Base-by-base conservation (phyloP, 2,113 vertebrate genomes). In the Salvelinus fontinalis region DNA sequence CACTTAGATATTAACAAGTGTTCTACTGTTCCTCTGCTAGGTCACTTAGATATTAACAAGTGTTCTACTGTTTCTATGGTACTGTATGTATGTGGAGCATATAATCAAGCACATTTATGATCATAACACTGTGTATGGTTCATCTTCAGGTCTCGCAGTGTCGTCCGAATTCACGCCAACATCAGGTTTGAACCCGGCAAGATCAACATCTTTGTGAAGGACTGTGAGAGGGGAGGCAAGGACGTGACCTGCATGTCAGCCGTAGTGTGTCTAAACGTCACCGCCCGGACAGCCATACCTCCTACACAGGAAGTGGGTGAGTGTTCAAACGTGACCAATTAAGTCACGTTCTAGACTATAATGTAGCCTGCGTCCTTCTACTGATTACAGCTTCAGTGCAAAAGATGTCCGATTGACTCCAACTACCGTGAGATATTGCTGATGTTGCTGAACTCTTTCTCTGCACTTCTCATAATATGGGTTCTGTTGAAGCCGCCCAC, bases 201-300 rank as follows among this genome's bases (percentile, higher is more conserved):
- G 86, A 95, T 99, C 84, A 98, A 99, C 83, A 89, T 99, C 82
- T 99, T 98, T 78, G 94, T 94, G 91, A 95, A 96, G 81, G 95
- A 97, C 90, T 99, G 97, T 84, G 78, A 74, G 65, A 88, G 96
- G 69, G 95, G 90, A 0, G 95, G 96, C 27, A 95, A 95, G 75
- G 95, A 97, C 0, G 96, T 96, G 84, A 95, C 95, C 64, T 99
- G 98, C 84, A 95, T 98, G 94, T 90, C 92, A 0, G 91, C 94
- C 3, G 93, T 84, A 0, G 69, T 96, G 82, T 99, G 97, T 85
- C 93, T 98, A 87, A 93, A 88, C 0, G 91, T 96, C 0, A 6
- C 93, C 29, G 91, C 95, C 83, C 93, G 90, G 84, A 95, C 95
- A 0, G 67, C 67, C 29, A 39, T 90, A 0, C 86, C 84, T 54